phyloP scores from a whole-genome alignment of 2,888 invertebrate genomes.

The Allophyes oxyacanthae region DNA sequence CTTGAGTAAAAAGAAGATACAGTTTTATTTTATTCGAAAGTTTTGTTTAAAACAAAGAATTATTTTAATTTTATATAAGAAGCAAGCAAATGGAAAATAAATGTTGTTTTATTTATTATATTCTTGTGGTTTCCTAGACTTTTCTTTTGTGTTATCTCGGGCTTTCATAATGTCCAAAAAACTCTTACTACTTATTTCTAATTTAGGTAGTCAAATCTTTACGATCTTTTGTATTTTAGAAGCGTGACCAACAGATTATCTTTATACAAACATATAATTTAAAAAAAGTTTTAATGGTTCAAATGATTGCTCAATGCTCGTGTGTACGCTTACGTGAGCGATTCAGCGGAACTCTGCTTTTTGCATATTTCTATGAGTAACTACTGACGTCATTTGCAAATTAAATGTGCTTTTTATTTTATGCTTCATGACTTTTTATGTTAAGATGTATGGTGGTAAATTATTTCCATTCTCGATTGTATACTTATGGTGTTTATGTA shows the following conservation, averaged over 20 bases:
- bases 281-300: constrained; percentile 23
- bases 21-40: too few species aligned
- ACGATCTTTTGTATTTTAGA: neutral
- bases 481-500: too few species aligned
- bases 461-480: too few species aligned
- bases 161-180: too few species aligned
- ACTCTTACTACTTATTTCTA: too few species aligned
- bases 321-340: constrained; percentile 27
- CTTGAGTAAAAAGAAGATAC: too few species aligned
- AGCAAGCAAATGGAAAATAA: too few species aligned
- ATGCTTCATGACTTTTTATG: constrained; percentile 14
- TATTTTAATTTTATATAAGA: too few species aligned
- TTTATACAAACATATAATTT: constrained; percentile 5
- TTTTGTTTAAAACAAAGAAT: too few species aligned
- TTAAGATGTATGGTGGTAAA: constrained; percentile 16
- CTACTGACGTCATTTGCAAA: constrained; percentile 34
- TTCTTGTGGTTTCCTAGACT: too few species aligned
- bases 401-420: constrained; percentile 21
- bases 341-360: constrained; percentile 25
- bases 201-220: neutral
- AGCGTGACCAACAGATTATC: constrained; percentile 19
- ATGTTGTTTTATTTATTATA: too few species aligned
- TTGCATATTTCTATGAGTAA: constrained; percentile 34
- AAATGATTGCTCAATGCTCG: constrained; percentile 13
- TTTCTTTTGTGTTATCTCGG: too few species aligned